A percentile compares a stretch with the other conserved stretches of the same genome.
phyloP scores from a whole-genome alignment of 2,797 vertebrate species.

The Danio choprae region DNA sequence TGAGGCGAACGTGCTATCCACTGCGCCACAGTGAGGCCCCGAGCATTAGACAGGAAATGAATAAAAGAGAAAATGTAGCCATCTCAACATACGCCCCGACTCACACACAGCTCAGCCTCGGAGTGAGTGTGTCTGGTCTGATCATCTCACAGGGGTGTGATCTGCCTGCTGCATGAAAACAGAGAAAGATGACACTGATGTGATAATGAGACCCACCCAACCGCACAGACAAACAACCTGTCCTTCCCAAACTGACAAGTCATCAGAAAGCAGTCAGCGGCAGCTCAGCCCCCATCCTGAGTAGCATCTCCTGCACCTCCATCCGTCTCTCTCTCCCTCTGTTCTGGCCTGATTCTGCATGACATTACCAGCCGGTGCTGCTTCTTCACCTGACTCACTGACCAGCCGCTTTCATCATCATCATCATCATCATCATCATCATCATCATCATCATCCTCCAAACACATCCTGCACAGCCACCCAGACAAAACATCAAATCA shows the following conservation, averaged over 20 bases:
- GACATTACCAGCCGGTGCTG: conserved; percentile 52
- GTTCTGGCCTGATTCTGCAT: conserved; percentile 40
- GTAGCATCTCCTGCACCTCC: conserved; percentile 5
- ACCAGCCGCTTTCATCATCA: conserved; percentile 44
- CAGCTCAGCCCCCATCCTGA: not conserved
- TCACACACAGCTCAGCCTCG: conserved; percentile 5
- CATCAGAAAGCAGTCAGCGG: conserved; percentile 54
- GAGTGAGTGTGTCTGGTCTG: conserved; percentile 34
- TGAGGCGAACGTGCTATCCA: too few species aligned
- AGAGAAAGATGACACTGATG: conserved; percentile 73
- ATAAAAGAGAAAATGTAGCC: conserved; percentile 17
- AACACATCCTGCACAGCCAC: conserved; percentile 39
- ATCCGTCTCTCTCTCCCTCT: not conserved
- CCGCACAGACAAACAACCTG: conserved; percentile 58
- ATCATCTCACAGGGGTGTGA: conserved; percentile 64
- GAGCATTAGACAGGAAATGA: not conserved
- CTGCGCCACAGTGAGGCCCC: too few species aligned
- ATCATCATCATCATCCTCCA: not conserved
- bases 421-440: conserved; percentile 36
- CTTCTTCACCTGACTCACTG: conserved; percentile 26
- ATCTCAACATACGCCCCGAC: conserved; percentile 9
- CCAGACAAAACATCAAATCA: conserved; percentile 46
- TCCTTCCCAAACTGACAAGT: conserved; percentile 53
- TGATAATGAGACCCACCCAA: conserved; percentile 71
- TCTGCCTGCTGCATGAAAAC: conserved; percentile 69